Evolutionary conservation across 2,113 vertebrate genomes (phyloP).

Genomic region (Sigmodon hispidus): DNA sequence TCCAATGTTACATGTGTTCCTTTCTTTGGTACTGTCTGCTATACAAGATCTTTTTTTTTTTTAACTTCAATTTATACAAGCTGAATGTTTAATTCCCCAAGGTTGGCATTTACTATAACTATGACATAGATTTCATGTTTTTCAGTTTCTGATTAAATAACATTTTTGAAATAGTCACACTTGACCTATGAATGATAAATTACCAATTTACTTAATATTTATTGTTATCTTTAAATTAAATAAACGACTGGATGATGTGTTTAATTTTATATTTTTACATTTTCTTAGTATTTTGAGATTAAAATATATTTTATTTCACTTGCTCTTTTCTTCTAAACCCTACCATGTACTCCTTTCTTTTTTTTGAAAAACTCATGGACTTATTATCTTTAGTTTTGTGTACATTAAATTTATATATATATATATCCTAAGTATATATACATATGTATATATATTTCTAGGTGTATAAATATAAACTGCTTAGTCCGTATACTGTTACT

Average conservation of each 20-base stretch:
- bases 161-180: slow-evolving; percentile 9
- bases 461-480: background rate
- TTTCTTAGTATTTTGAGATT: background rate
- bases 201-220: background rate
- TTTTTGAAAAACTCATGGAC: background rate
- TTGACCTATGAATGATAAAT: background rate
- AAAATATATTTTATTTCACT: background rate
- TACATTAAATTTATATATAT: background rate
- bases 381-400: background rate
- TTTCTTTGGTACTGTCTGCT: background rate
- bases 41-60: background rate
- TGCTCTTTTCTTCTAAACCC: background rate
- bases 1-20: background rate
- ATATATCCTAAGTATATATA: too few relatives aligned
- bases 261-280: background rate
- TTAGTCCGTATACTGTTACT: background rate
- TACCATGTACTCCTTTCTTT: background rate
- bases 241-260: background rate
- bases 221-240: background rate
- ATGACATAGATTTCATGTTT: background rate
- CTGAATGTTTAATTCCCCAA: background rate
- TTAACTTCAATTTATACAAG: background rate
- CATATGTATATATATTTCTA: too few relatives aligned
- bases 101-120: background rate
- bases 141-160: background rate